A percentile compares a stretch with the other conserved stretches of the same genome.
Conservation (phyloP, 2,797 vertebrate genomes). For the Prionace glauca region DNA sequence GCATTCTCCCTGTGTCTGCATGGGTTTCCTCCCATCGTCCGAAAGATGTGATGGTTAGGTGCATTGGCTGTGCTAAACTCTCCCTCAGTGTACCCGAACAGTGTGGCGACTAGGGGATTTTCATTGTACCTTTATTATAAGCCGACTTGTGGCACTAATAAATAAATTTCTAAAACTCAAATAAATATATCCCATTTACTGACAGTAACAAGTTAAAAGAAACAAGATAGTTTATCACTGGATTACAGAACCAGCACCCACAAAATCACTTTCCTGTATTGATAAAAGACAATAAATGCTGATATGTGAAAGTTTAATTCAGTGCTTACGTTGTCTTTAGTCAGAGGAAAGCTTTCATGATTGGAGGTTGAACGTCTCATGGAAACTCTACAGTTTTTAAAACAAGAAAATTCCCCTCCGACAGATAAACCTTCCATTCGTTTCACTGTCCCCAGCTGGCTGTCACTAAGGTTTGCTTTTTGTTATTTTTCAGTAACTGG, state of each 20-base stretch:
- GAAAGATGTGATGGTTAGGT: too few species aligned
- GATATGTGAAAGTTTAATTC: not conserved
- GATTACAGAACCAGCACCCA: not conserved
- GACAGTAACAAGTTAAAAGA: not conserved
- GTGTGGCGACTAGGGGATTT: too few species aligned
- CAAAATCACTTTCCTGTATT: not conserved
- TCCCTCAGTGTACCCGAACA: too few species aligned
- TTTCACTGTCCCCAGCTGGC: not conserved
- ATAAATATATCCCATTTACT: too few species aligned
- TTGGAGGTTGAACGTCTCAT: not conserved
- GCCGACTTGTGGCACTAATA: too few species aligned
- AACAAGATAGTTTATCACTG: not conserved
- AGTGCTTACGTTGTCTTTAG: not conserved
- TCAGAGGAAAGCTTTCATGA: not conserved
- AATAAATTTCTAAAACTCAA: too few species aligned
- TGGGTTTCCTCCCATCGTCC: too few species aligned
- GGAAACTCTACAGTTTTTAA: not conserved
- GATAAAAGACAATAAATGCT: not conserved
- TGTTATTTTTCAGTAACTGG: not conserved
- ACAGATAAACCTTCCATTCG: not conserved
- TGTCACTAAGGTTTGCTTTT: not conserved
- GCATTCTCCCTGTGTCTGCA: too few species aligned
- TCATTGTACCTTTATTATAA: too few species aligned
- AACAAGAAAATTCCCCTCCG: not conserved
- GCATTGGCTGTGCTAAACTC: too few species aligned